Percentiles rank a stretch among this genome's conserved stretches.
These are phyloP conservation scores for Synchiropus splendidus DNA, from an alignment of 2,113 vertebrate genomes.

Conservation along the genomic window DNA sequence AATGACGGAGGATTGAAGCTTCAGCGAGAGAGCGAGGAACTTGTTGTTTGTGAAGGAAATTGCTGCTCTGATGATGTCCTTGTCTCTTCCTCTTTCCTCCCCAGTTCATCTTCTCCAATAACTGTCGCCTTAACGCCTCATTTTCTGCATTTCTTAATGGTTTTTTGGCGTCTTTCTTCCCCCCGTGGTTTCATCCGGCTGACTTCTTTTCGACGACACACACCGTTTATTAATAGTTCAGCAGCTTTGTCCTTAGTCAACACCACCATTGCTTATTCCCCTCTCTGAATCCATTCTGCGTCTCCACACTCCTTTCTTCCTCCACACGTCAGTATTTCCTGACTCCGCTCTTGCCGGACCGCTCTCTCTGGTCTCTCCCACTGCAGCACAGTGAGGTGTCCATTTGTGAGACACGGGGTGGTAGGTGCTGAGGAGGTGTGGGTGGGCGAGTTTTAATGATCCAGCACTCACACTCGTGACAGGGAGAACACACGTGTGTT, in stretches of 20 bases:
- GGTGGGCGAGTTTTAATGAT: conserved; percentile 53
- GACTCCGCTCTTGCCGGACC: no score
- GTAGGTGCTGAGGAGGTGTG: conserved; percentile 11
- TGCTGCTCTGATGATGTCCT: conserved; percentile 23
- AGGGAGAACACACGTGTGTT: conserved; percentile 18
- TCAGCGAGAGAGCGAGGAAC: conserved; percentile 48
- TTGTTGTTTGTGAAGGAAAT: conserved; percentile 28
- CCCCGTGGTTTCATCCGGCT: no score
- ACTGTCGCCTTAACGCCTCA: conserved; percentile 17
- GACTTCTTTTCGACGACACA: no score
- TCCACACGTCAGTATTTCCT: no score
- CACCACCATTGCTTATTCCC: no score
- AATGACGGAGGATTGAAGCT: conserved; percentile 49
- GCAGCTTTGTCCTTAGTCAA: no score
- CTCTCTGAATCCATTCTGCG: no score
- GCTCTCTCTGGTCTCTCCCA: no score
- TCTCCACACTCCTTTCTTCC: no score
- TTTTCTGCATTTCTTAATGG: conserved; percentile 16
- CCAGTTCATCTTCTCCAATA: conserved; percentile 22
- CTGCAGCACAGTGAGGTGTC: conserved; percentile 18
- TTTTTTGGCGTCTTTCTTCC: no score
- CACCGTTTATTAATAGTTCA: no score
- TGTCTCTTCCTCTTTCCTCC: conserved; percentile 24
- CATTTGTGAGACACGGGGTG: conserved; percentile 12
- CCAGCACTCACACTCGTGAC: conserved; percentile 33